These are phyloP conservation scores for Oreohelix idahoensis DNA, from an alignment of 1,140 invertebrate species.

Conservation along the genomic window DNA sequence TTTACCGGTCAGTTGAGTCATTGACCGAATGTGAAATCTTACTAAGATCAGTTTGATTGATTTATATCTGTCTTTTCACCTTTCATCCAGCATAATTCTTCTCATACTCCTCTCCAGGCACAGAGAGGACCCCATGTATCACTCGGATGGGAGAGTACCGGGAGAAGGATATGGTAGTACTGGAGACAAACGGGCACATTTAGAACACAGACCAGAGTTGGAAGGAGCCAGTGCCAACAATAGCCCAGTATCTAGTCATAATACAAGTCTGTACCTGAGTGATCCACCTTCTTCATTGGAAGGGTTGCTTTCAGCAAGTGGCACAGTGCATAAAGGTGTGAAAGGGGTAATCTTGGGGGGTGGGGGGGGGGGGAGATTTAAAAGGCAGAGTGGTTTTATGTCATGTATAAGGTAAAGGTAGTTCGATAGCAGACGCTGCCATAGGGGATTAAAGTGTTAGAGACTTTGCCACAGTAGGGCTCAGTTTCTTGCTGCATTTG, in stretches of 20 bases:
- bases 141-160: constrained; percentile 48
- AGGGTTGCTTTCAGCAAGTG: constrained; percentile 9
- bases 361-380: too few species aligned
- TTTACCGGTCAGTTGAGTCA: too few species aligned
- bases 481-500: too few species aligned
- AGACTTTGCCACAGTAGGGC: too few species aligned
- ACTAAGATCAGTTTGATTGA: too few species aligned
- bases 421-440: too few species aligned
- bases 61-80: too few species aligned
- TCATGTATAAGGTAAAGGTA: too few species aligned
- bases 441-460: too few species aligned
- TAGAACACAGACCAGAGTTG: constrained; percentile 20
- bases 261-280: constrained; percentile 38
- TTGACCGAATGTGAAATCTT: too few species aligned
- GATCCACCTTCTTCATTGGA: constrained; percentile 33
- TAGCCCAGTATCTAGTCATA: constrained; percentile 48
- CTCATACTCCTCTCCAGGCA: constrained; percentile 16
- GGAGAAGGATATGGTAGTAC: constrained; percentile 24
- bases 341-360: not conserved
- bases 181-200: not conserved
- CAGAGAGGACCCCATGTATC: constrained; percentile 54
- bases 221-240: constrained; percentile 49
- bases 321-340: not conserved
- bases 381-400: too few species aligned
- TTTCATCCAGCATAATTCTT: too few species aligned